Conservation (phyloP, 2,113 vertebrate genomes). For the Clarias gariepinus region DNA sequence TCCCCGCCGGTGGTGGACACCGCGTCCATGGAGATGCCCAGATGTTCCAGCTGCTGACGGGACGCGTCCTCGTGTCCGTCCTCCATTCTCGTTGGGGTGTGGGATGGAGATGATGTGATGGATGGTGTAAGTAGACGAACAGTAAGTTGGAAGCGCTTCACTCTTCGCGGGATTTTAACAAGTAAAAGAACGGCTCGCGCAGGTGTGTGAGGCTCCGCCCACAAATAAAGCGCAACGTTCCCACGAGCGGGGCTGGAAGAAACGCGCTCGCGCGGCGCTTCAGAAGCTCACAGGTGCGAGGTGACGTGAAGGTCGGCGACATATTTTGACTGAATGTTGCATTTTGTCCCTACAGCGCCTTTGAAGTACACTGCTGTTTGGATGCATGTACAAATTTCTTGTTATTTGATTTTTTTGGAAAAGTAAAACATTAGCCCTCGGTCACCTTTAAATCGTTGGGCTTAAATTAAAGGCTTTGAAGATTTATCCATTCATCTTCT, state of each 20-base stretch:
- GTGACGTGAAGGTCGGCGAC: slow-evolving; percentile 48
- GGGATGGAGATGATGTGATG: not conserved
- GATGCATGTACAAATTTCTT: not conserved
- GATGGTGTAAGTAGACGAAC: not conserved
- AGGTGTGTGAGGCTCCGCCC: slow-evolving; percentile 52
- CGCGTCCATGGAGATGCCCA: slow-evolving; percentile 16
- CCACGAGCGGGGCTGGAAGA: slow-evolving; percentile 11
- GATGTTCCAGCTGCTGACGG: no score
- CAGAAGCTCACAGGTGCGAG: slow-evolving; percentile 5
- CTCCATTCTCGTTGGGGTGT: not conserved
- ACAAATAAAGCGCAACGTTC: slow-evolving; percentile 51
- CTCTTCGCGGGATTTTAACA: not conserved
- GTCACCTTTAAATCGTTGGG: not conserved
- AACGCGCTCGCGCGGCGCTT: not conserved
- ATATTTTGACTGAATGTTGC: slow-evolving; percentile 18
- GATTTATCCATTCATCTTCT: not conserved
- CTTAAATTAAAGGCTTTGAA: not conserved
- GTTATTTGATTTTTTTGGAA: not conserved
- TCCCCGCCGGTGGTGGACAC: slow-evolving; percentile 31
- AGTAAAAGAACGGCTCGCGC: slow-evolving; percentile 1
- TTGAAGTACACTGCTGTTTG: not conserved
- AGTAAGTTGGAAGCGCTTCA: slow-evolving; percentile 12
- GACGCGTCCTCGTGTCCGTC: not conserved
- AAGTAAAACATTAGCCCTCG: not conserved
- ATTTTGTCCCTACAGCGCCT: not conserved